A percentile compares a stretch with the other conserved stretches of the same genome.
Conservation (phyloP, 2,113 vertebrate species). For the Zosterops japonicus region DNA sequence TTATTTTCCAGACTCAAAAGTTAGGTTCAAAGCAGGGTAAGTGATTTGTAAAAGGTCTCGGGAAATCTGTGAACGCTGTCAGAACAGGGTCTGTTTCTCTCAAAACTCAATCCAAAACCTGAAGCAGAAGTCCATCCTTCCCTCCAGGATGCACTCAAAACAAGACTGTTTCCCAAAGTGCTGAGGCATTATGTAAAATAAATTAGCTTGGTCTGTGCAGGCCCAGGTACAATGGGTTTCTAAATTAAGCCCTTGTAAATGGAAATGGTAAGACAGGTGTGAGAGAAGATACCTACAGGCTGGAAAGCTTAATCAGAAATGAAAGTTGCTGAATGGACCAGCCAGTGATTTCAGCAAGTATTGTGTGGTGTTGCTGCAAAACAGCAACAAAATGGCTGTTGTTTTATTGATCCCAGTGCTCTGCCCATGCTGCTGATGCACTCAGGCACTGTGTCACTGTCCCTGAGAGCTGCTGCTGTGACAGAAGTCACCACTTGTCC, state of each 20-base stretch:
- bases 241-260: slow-evolving; percentile 43
- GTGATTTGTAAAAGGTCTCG: background rate
- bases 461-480: background rate
- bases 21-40: background rate
- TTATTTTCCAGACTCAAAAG: background rate
- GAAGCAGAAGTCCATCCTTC: background rate
- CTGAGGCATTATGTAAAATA: slow-evolving; percentile 30
- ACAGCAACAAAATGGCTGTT: background rate
- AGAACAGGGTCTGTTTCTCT: background rate
- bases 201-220: background rate
- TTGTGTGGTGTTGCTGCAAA: background rate
- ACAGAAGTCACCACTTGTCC: background rate
- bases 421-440: background rate
- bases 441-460: background rate
- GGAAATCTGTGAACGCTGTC: background rate
- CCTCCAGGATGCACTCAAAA: background rate
- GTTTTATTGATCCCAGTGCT: background rate
- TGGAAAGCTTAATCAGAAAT: slow-evolving; percentile 28
- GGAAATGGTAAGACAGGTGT: slow-evolving; percentile 16
- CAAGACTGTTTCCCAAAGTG: background rate
- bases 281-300: slow-evolving; percentile 16
- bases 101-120: background rate
- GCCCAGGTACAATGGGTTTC: background rate
- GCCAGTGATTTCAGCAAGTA: background rate
- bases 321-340: background rate